Percentiles rank a stretch among this genome's conserved stretches.
Conservation (phyloP, 2,797 vertebrate genomes). For the Echiichthys vipera region DNA sequence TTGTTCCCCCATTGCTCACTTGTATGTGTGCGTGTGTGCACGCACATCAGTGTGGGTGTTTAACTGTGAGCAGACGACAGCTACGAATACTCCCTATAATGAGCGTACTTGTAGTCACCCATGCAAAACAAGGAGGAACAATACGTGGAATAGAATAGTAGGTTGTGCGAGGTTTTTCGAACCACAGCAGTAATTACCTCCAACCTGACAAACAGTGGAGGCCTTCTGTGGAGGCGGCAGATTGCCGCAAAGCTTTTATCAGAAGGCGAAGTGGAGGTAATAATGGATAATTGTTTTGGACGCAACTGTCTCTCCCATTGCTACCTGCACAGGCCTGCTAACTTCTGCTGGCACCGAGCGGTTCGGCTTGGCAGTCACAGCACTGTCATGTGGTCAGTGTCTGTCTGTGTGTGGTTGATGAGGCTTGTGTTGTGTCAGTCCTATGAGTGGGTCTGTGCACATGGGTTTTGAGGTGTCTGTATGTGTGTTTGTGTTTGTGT, state of each 20-base stretch:
- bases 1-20: slow-evolving; percentile 30
- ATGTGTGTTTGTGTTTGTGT: too few relatives aligned
- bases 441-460: slow-evolving; percentile 21
- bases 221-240: slow-evolving; percentile 63
- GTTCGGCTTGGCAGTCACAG: slow-evolving; percentile 37
- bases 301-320: slow-evolving; percentile 41
- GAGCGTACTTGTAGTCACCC: slow-evolving; percentile 62
- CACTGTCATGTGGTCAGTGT: slow-evolving; percentile 3
- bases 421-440: slow-evolving; percentile 25
- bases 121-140: slow-evolving; percentile 48
- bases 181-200: slow-evolving; percentile 67
- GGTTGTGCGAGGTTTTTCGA: slow-evolving; percentile 38
- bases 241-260: slow-evolving; percentile 66
- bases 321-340: slow-evolving; percentile 47
- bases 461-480: slow-evolving; percentile 25
- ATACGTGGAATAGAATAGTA: slow-evolving; percentile 35
- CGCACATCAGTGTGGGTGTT: slow-evolving; percentile 55
- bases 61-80: slow-evolving; percentile 32
- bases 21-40: neutral
- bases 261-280: slow-evolving; percentile 61
- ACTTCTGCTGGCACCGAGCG: slow-evolving; percentile 33
- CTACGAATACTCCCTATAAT: slow-evolving; percentile 51
- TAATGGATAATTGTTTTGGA: slow-evolving; percentile 77
- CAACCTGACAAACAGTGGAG: slow-evolving; percentile 55
- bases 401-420: neutral